phyloP scores from a whole-genome alignment of 2,113 vertebrate genomes.

The Thamnophis sirtalis region DNA sequence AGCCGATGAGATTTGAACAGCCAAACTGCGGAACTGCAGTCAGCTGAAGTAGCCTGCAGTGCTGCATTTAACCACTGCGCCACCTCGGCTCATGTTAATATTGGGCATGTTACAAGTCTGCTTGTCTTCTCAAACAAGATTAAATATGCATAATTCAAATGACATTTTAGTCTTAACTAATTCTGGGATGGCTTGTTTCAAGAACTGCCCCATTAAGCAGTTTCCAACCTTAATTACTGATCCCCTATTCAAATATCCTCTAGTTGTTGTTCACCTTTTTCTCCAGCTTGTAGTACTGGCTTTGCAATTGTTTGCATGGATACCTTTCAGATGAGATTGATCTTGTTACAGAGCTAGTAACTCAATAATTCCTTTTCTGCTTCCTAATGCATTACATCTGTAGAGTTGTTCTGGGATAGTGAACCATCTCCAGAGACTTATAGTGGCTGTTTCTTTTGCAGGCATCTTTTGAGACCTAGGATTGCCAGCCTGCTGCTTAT shows the following conservation, averaged over 20 bases:
- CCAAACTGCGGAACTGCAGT: too few species aligned
- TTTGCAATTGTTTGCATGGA: background rate
- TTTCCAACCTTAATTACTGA: background rate
- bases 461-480: background rate
- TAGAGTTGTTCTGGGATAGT: background rate
- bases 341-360: constrained; percentile 3
- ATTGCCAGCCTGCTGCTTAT: background rate
- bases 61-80: too few species aligned
- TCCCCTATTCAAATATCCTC: background rate
- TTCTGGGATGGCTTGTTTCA: background rate
- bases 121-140: background rate
- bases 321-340: background rate
- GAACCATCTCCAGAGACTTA: background rate
- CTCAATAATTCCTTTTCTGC: constrained; percentile 15
- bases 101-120: background rate
- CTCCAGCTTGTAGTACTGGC: background rate
- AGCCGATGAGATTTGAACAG: too few species aligned
- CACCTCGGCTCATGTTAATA: too few species aligned
- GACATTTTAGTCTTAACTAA: background rate
- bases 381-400: constrained; percentile 6
- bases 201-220: too few species aligned
- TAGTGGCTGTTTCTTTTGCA: background rate
- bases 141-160: background rate
- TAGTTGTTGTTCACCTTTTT: background rate
- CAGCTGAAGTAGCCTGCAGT: too few species aligned